Conservation (phyloP, 2,888 invertebrate genomes). For the Protonemura montana region DNA sequence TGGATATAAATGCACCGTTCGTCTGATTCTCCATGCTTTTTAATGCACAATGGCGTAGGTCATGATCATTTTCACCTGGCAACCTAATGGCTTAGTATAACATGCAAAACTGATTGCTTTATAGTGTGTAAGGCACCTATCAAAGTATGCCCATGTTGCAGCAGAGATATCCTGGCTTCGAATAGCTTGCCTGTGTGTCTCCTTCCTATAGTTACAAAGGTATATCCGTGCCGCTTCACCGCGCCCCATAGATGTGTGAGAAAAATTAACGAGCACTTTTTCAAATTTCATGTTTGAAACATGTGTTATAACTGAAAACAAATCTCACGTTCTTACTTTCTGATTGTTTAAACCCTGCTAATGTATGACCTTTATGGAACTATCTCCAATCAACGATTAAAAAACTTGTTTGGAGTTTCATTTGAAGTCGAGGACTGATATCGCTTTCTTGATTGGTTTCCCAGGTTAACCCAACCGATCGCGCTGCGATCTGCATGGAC, state of each 20-base stretch:
- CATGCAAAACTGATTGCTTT: constrained; percentile 36
- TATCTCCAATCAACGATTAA: constrained; percentile 36
- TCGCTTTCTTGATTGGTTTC: constrained; percentile 48
- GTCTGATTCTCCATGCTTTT: constrained; percentile 9
- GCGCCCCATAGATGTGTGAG: constrained; percentile 16
- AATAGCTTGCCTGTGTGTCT: neutral
- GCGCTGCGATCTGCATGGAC: constrained; percentile 57
- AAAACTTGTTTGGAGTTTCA: constrained; percentile 16
- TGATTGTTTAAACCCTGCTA: constrained; percentile 26
- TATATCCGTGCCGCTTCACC: neutral
- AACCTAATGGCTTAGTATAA: neutral
- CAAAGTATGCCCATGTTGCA: neutral
- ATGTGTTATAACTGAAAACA: constrained; percentile 16
- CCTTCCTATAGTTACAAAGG: neutral
- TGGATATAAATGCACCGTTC: neutral
- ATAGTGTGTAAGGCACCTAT: neutral
- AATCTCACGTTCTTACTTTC: constrained; percentile 41
- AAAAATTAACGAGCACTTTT: constrained; percentile 8
- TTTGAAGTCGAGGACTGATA: neutral
- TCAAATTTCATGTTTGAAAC: constrained; percentile 17
- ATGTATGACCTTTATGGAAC: constrained; percentile 29
- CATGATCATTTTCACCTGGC: constrained; percentile 33
- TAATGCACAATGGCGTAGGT: constrained; percentile 22
- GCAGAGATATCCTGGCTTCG: constrained; percentile 1
- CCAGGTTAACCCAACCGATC: constrained; percentile 59